Percentiles rank a stretch among this genome's conserved stretches.
These are phyloP conservation scores for Ptilodon capucinus DNA, from an alignment of 2,888 invertebrate genomes.

Conservation along the genomic window DNA sequence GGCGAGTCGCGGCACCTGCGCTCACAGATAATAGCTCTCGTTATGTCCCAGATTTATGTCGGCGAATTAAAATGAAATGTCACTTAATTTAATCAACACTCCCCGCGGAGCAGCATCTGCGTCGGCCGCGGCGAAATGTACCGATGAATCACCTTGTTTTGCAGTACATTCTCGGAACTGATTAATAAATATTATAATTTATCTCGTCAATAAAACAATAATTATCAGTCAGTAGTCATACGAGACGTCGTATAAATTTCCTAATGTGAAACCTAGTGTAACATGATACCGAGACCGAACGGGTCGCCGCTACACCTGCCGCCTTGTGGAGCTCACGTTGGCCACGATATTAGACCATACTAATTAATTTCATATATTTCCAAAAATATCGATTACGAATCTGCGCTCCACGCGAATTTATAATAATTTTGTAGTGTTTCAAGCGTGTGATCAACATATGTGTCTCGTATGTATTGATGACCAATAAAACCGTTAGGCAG, in stretches of 20 bases:
- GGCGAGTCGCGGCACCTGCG: constrained; percentile 55
- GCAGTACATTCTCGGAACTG: constrained; percentile 72
- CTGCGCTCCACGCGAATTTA: constrained; percentile 7
- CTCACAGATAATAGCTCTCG: constrained; percentile 58
- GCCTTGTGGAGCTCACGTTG: constrained; percentile 67
- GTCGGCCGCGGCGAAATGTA: constrained; percentile 49
- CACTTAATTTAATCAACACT: constrained; percentile 73
- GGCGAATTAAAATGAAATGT: constrained; percentile 75
- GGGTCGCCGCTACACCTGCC: constrained; percentile 73
- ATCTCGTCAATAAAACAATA: constrained; percentile 77
- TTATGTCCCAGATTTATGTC: constrained; percentile 70
- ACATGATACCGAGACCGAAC: constrained; percentile 67
- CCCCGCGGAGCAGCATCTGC: constrained; percentile 68
- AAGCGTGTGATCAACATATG: too few relatives aligned
- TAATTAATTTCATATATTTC: constrained; percentile 53
- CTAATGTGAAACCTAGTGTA: constrained; percentile 81
- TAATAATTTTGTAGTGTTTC: too few relatives aligned
- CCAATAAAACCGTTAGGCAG: too few relatives aligned
- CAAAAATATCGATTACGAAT: constrained; percentile 53
- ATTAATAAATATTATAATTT: constrained; percentile 77
- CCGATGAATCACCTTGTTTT: constrained; percentile 79
- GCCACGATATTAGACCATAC: constrained; percentile 66
- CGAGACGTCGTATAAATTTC: constrained; percentile 80
- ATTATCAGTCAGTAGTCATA: constrained; percentile 77
- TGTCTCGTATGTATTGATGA: too few relatives aligned